Evolutionary conservation across 1,140 invertebrate species (phyloP).

Genomic region (Bursaphelenchus mucronatus): DNA sequence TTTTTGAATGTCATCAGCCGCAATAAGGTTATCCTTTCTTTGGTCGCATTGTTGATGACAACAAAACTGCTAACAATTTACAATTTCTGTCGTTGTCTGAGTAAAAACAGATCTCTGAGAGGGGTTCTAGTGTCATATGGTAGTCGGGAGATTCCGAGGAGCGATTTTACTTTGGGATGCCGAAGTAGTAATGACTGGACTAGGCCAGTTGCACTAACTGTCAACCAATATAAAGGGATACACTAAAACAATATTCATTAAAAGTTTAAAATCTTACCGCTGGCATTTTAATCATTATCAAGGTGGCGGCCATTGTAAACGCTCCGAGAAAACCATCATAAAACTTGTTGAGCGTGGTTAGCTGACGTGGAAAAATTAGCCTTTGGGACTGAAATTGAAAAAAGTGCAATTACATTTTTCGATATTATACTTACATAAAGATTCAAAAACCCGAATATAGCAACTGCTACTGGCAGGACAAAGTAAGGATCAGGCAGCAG

Average conservation of each 20-base stretch:
- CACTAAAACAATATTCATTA: slow-evolving; percentile 38
- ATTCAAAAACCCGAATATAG: slow-evolving; percentile 49
- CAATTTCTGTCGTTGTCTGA: slow-evolving; percentile 18
- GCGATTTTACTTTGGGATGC: slow-evolving; percentile 45
- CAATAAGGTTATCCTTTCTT: too few species aligned
- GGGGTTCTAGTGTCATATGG: slow-evolving; percentile 49
- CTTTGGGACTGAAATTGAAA: slow-evolving; percentile 44
- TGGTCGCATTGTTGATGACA: too few species aligned
- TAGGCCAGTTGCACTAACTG: slow-evolving; percentile 43
- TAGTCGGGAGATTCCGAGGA: slow-evolving; percentile 45
- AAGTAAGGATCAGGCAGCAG: slow-evolving; percentile 47
- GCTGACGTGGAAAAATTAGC: slow-evolving; percentile 44
- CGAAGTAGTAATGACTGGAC: slow-evolving; percentile 45
- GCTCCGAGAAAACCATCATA: slow-evolving; percentile 42
- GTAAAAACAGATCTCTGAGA: slow-evolving; percentile 46
- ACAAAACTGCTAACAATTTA: neutral
- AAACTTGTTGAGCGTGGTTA: slow-evolving; percentile 24
- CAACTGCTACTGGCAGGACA: slow-evolving; percentile 45
- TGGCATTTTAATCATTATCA: slow-evolving; percentile 46
- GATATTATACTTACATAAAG: slow-evolving; percentile 32
- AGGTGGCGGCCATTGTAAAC: slow-evolving; percentile 43
- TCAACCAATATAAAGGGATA: slow-evolving; percentile 53
- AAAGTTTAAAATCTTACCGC: slow-evolving; percentile 29
- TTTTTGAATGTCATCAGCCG: neutral
- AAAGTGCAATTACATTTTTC: neutral